Evolutionary conservation across 1,140 invertebrate species (phyloP).

Genomic region (Diorhabda elongata): DNA sequence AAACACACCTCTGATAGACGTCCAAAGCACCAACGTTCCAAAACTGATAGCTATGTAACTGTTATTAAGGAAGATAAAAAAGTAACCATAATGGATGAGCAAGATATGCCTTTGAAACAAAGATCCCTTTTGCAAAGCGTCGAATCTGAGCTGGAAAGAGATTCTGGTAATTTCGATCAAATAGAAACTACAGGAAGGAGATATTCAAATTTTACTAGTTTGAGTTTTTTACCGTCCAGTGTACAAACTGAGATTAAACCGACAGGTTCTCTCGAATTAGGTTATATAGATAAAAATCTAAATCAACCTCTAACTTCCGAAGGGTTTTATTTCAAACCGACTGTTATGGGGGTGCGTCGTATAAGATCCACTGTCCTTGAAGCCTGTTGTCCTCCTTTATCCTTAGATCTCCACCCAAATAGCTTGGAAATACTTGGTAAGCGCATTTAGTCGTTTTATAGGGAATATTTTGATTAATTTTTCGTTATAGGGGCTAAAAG

Average conservation of each 20-base stretch:
- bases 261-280: conserved; percentile 34
- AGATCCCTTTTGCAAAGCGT: conserved; percentile 46
- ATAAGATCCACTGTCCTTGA: conserved; percentile 65
- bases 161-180: conserved; percentile 26
- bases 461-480: background rate
- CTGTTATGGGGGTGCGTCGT: conserved; percentile 50
- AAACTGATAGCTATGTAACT: conserved; percentile 29
- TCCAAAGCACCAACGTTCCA: conserved; percentile 26
- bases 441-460: background rate
- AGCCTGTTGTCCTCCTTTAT: conserved; percentile 60
- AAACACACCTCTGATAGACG: conserved; percentile 15
- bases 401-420: conserved; percentile 61
- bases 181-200: conserved; percentile 48
- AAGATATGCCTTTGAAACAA: conserved; percentile 48
- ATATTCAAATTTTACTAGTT: conserved; percentile 61
- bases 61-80: conserved; percentile 26
- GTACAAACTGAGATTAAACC: conserved; percentile 43
- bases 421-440: conserved; percentile 53
- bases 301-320: conserved; percentile 41
- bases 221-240: conserved; percentile 47
- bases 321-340: conserved; percentile 42
- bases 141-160: conserved; percentile 46
- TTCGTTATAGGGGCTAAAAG: background rate
- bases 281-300: conserved; percentile 46
- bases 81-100: conserved; percentile 50